These are phyloP conservation scores for Gallirallus australis DNA, from an alignment of 2,797 vertebrate genomes.

Conservation along the genomic window DNA sequence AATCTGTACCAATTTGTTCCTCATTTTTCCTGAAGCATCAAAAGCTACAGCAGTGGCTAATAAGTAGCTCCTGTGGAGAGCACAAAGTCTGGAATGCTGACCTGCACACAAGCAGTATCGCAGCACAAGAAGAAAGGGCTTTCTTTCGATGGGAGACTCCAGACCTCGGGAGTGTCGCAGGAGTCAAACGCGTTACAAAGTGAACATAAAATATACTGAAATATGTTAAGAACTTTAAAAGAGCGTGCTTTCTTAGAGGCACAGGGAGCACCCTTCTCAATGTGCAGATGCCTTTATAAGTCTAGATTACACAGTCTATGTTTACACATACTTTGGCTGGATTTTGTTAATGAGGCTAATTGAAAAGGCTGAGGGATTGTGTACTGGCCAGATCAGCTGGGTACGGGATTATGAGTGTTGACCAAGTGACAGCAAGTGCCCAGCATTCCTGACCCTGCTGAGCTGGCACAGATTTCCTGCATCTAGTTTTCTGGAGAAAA, in stretches of 20 bases:
- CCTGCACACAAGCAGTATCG: not conserved
- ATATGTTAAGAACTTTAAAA: not conserved
- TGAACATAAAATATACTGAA: not conserved
- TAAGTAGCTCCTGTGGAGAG: not conserved
- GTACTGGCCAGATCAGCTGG: not conserved
- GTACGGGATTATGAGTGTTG: slow-evolving; percentile 30
- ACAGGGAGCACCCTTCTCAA: not conserved
- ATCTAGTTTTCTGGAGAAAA: not conserved
- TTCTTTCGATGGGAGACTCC: not conserved
- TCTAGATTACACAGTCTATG: slow-evolving; percentile 31
- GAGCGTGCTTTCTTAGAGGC: not conserved
- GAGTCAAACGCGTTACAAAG: not conserved
- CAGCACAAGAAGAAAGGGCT: not conserved
- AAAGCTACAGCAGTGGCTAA: not conserved
- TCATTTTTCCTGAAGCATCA: not conserved
- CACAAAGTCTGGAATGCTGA: not conserved
- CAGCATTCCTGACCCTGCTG: slow-evolving; percentile 7
- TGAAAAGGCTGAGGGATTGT: slow-evolving; percentile 15
- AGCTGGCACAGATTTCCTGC: not conserved
- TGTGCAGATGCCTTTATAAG: not conserved
- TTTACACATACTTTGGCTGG: slow-evolving; percentile 40
- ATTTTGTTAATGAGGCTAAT: slow-evolving; percentile 38
- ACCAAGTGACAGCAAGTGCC: not conserved
- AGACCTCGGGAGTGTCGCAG: not conserved
- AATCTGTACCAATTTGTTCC: not conserved